Conservation (phyloP, 2,888 invertebrate species). For the Celastrina argiolus region DNA sequence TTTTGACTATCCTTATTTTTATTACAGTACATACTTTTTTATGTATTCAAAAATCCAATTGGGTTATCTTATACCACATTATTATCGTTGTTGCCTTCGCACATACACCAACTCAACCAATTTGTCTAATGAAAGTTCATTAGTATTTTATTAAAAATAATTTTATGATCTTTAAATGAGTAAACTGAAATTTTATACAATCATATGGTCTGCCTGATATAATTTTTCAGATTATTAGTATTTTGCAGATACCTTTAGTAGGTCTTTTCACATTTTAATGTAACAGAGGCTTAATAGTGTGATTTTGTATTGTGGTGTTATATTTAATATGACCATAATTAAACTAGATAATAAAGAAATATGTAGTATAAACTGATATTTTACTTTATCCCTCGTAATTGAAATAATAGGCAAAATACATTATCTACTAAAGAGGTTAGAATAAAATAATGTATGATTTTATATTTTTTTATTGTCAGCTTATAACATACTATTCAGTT, state of each 20-base stretch:
- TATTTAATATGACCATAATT: slow-evolving; percentile 2
- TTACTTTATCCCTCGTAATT: neutral
- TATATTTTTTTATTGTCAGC: slow-evolving; percentile 57
- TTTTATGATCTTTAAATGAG: too few species aligned
- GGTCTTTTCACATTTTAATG: neutral
- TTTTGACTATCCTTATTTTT: neutral
- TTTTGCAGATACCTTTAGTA: neutral
- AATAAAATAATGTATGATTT: slow-evolving; percentile 38
- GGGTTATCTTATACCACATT: too few species aligned
- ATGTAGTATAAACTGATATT: neutral
- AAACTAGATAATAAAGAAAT: neutral
- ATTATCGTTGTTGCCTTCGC: too few species aligned
- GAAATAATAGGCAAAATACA: neutral
- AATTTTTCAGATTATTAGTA: neutral
- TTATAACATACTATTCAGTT: slow-evolving; percentile 83
- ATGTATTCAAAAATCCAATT: neutral
- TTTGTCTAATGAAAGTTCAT: too few species aligned
- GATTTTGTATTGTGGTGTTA: slow-evolving; percentile 9
- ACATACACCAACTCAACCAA: too few species aligned
- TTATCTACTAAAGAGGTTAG: neutral
- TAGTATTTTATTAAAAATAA: too few species aligned
- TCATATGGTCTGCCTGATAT: neutral
- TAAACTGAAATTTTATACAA: too few species aligned
- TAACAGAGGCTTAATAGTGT: slow-evolving; percentile 1
- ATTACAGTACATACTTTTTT: neutral